Conservation (phyloP, 2,797 vertebrate genomes). For the Leptodactylus fallax region DNA sequence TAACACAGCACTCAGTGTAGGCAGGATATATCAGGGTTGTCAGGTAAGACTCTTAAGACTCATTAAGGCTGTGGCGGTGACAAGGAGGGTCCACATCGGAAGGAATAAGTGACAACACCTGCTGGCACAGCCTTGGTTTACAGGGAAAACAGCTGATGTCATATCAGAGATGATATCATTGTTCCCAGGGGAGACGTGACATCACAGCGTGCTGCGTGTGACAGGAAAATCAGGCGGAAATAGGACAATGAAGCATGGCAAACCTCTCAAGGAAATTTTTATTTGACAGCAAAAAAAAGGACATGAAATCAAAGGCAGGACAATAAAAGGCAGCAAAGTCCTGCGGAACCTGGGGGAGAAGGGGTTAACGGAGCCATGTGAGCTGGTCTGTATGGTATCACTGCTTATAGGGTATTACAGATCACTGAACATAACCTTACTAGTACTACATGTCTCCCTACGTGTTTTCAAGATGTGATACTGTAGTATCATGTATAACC, state of each 20-base stretch:
- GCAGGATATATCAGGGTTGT: not conserved
- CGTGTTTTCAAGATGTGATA: not conserved
- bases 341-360: not conserved
- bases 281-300: constrained; percentile 23
- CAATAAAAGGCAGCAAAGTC: constrained; percentile 19
- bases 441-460: not conserved
- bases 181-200: constrained; percentile 39
- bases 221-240: constrained; percentile 59
- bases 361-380: not conserved
- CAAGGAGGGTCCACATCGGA: not conserved
- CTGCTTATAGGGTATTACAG: not conserved
- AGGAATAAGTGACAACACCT: not conserved
- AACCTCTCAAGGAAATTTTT: constrained; percentile 32
- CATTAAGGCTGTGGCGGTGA: not conserved
- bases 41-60: not conserved
- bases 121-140: not conserved
- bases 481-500: not conserved
- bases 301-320: constrained; percentile 40
- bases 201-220: constrained; percentile 32
- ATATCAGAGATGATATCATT: constrained; percentile 29
- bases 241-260: constrained; percentile 37
- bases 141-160: constrained; percentile 19
- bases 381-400: not conserved
- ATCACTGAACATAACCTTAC: not conserved
- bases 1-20: not conserved